Evolutionary conservation across 1,140 invertebrate species (phyloP), one percentile per base, ranked within the genome.

Genomic region (Heliconius eleuchia): DNA sequence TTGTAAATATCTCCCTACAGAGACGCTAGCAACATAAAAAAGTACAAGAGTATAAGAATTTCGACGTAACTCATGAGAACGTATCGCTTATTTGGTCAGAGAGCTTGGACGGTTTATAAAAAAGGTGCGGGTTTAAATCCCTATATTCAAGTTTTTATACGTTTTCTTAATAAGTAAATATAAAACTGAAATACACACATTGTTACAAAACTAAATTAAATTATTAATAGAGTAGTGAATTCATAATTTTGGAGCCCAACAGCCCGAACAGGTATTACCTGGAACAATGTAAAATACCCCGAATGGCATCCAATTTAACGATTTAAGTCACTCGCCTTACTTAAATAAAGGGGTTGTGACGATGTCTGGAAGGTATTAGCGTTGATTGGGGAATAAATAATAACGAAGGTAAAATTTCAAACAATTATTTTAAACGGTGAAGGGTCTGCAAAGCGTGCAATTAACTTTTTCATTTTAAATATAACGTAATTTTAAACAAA

Each of bases 331-430:
- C 75, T 77, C 66, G 60, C 73, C 50, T 76, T 66, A 66, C 60
- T 80, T 80, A 80, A 83, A 78, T 76, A 76, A 80, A 66, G 71
- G 79, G 79, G 78, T 80, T 83, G 78, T 57, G n/a, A 73, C 74
- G 39, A 77, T 72, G 78, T 78, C 81, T 73, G 66, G 30, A 23
- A 39, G 76, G 81, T 78, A 78, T 82, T 82, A 82, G 66, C 77
- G 79, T 77, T 82, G 79, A 78, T 78, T 82, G 71, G 46, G 71
- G 78, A 74, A 77, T 75, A 79, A 82, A 80, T 77, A 82, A 82
- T 52, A 80, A 80, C 42, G 42, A 73, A 81, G 60, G 60, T 66
- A 66, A 66, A 66, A 71, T 60, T 80, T 50, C 13, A 18, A n/a
- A 74, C 37, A 72, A 50, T 76, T 55, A 60, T 80, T 72, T 74